Percentiles rank a stretch among this genome's conserved stretches.
These are phyloP conservation scores for Gari tellinella DNA, from an alignment of 2,888 invertebrate species.

Conservation along the genomic window DNA sequence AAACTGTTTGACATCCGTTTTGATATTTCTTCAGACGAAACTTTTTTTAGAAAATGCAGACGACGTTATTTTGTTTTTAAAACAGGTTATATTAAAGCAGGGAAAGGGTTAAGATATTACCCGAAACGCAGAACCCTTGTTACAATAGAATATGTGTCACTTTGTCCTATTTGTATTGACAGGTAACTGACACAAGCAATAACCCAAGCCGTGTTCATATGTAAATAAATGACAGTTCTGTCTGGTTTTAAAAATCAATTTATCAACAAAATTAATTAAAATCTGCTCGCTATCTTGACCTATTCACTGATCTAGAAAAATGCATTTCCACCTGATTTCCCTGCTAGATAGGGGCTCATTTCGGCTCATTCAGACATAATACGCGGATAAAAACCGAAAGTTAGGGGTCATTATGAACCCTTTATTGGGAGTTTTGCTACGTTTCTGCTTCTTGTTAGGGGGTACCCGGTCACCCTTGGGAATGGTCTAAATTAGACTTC, in stretches of 20 bases:
- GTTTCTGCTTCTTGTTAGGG: constrained; percentile 39
- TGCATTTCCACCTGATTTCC: constrained; percentile 52
- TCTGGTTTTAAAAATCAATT: constrained; percentile 59
- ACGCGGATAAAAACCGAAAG: constrained; percentile 50
- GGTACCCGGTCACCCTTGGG: constrained; percentile 50
- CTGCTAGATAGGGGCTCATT: constrained; percentile 54
- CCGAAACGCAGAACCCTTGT: neutral
- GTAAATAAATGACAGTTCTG: constrained; percentile 39
- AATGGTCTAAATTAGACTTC: constrained; percentile 31
- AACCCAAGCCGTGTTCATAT: constrained; percentile 29
- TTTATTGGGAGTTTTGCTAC: constrained; percentile 38
- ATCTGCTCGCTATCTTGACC: constrained; percentile 57
- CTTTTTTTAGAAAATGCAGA: too few relatives aligned
- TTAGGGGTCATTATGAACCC: constrained; percentile 55
- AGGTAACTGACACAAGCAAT: constrained; percentile 15
- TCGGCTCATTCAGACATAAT: constrained; percentile 31
- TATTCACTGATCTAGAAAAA: constrained; percentile 58
- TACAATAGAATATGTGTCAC: constrained; percentile 19
- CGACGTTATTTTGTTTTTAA: too few relatives aligned
- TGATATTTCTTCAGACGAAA: too few relatives aligned
- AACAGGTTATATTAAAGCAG: too few relatives aligned
- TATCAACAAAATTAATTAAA: constrained; percentile 64
- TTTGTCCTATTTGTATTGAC: constrained; percentile 22
- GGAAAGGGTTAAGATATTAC: too few relatives aligned
- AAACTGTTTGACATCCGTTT: too few relatives aligned